Evolutionary conservation across 92 coral and sea anemone genomes (phyloP), one percentile per base, ranked within the genome.

Genomic region (Epizoanthus fatuus): DNA sequence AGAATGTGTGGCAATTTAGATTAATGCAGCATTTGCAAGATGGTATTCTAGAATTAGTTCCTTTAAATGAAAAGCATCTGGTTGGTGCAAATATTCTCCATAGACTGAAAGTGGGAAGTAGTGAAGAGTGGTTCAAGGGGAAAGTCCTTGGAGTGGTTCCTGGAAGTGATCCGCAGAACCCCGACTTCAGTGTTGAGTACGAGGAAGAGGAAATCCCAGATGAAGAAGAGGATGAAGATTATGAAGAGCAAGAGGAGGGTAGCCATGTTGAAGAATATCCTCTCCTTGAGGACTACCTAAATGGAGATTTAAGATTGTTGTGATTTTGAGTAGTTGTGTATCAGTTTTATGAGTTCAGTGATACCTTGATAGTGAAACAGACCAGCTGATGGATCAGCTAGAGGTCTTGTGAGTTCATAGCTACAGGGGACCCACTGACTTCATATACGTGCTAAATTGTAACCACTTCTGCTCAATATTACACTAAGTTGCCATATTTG

Each of bases 351-450:
- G 79, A 72, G 67, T 56, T 37, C 65, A 14, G 49, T 75, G 60
- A 35, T 55, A 39, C 53, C 49, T 75, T 75, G 35, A 37, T 74
- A 54, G 80, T 74, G 80, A 74, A 74, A 74, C 65, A 74, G 80
- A 74, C 80, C 64, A 35, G 80, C 65, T 74, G 58, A 74, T 56
- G 58, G 80, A 19, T 74, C 59, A 59, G 80, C 80, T 74, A 74
- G 65, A 74, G 80, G 80, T 74, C 66, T 74, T 74, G 80, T 55
- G 80, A 74, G 80, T 74, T 74, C 16, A 74, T 74, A 37, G 80
- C 67, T 22, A 62, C 67, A 62, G 3, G 67, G 39, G 12, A 62
- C 9, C 9, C 52, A 47, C 11, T 7, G 52, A 42, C 47, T 42
- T 42, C 47, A 42, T 42, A 42, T 42, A 42, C 2, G 47, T 42